Percentiles rank a stretch among this genome's conserved stretches.
Evolutionary conservation across 2,888 invertebrate genomes (phyloP).

Genomic region (Ormia ochracea): DNA sequence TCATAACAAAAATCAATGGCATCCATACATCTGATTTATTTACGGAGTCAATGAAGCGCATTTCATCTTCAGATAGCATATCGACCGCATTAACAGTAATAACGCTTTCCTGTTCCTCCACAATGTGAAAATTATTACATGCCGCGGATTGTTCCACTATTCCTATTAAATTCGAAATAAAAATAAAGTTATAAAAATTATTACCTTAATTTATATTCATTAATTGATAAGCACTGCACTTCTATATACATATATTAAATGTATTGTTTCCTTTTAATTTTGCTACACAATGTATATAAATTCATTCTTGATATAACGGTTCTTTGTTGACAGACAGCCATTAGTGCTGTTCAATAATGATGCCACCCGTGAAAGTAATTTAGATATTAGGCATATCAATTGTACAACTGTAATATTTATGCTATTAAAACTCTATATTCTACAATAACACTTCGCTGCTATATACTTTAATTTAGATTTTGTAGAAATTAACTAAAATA

Average conservation of each 20-base stretch:
- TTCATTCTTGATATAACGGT: slow-evolving; percentile 53
- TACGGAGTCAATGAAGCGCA: slow-evolving; percentile 64
- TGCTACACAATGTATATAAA: slow-evolving; percentile 18
- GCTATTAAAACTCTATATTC: no score
- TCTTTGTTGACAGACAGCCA: slow-evolving; percentile 41
- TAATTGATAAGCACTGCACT: no score
- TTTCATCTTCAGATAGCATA: slow-evolving; percentile 66
- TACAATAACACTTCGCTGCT: no score
- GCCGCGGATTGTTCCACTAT: neutral
- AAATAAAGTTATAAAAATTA: neutral
- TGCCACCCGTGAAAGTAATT: slow-evolving; percentile 24
- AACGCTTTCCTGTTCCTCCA: slow-evolving; percentile 67
- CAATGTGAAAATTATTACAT: slow-evolving; percentile 53
- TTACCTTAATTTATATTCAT: neutral
- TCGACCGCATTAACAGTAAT: slow-evolving; percentile 68
- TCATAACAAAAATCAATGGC: neutral
- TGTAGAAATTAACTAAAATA: neutral
- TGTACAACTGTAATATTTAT: no score
- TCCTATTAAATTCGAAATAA: neutral
- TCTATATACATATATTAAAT: no score
- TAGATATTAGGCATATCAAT: neutral
- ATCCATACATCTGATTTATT: slow-evolving; percentile 33
- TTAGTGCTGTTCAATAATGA: neutral
- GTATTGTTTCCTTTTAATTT: neutral
- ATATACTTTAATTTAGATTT: neutral